Base-by-base conservation (phyloP, 2,888 invertebrate genomes). In the Girardia tigrina region DNA sequence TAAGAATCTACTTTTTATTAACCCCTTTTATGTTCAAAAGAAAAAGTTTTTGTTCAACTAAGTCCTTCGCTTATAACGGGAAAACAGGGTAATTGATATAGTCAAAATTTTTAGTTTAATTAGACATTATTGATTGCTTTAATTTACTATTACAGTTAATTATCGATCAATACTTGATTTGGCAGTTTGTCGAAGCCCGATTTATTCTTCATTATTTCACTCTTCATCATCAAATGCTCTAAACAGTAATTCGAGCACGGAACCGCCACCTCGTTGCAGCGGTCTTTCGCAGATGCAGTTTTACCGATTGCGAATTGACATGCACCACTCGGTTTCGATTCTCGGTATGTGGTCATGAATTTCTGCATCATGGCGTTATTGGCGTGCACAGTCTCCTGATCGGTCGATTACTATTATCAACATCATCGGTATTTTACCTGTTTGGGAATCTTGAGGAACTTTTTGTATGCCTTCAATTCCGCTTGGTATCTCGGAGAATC, bases 171-270 rank as follows among this genome's bases (percentile, higher is more conserved):
- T n/a, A n/a, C n/a, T n/a, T n/a, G n/a, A n/a, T n/a, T n/a, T n/a
- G n/a, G n/a, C n/a, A n/a, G n/a, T n/a, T n/a, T n/a, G n/a, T n/a
- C n/a, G n/a, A n/a, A n/a, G n/a, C n/a, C n/a, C n/a, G n/a, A n/a
- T n/a, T n/a, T n/a, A n/a, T n/a, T n/a, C n/a, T n/a, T n/a, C n/a
- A n/a, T 36, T 36, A 23, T 56, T 16, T 72, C 73, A 28, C 73
- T 36, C 12, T 28, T 36, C 28, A 28, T 4, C 28, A 72, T 36
- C 8, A 72, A 26, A n/a, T 72, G 73, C n/a, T 72, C 26, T 36
- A 72, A n/a, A 29, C 73, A 72, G 73, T 72, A 72, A 26, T 28
- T 26, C 2, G 73, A 72, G 26, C 73, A 72, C 16, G 73, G 73
- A 23, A 72, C 20, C 26, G 73, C 73, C 16, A 28, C 29, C n/a